Base-by-base conservation (phyloP, 2,113 vertebrate genomes). In the Cyprinodon variegatus region DNA sequence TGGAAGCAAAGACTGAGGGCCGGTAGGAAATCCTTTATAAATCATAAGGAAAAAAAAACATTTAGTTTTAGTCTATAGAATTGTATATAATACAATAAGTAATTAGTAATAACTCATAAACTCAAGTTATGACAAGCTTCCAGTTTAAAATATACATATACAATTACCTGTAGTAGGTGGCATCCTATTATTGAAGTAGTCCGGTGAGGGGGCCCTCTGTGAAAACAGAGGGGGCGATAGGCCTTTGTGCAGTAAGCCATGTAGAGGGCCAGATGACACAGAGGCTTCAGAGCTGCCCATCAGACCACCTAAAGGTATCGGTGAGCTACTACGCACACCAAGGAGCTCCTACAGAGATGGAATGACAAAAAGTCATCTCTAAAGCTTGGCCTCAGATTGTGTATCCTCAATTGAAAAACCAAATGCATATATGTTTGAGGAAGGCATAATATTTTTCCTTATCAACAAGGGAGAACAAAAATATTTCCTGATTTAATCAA, bases 171-270 rank as follows among this genome's bases (percentile, higher is more conserved):
- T 77, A 77, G 95, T 92, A 48, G 96, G 95, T 2, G 94, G 95
- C 89, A 98, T 90, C 59, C 94, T 93, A 10, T 95, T 94, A 67
- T 91, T 95, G 87, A 96, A 96, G 87, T 96, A 98, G 79, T 99
- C 97, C 0, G 96, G 96, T 0, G 97, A 96, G 9, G 95, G 94
- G 3, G 96, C 94, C 83, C 96, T 95, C 17, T 96, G 91, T 36
- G 96, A 94, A 85, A 97, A 98, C 46, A 96, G 93, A 1, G 96
- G 96, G n/a, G 94, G 96, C 40, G 97, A 97, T 0, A 96, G 94
- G 41, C 93, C 94, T 72, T 97, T 95, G 22, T 97, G 97, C 17
- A 94, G 74, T 50, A 97, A 86, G 45, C 96, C 84, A 39, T 95
- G 78, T 17, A 94, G 81, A 57, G 96, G 91, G 17, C 75, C 77